Evolutionary conservation across 1,140 invertebrate genomes (phyloP), one percentile per base, ranked within the genome.

Genomic region (Lasaia peninsularis): DNA sequence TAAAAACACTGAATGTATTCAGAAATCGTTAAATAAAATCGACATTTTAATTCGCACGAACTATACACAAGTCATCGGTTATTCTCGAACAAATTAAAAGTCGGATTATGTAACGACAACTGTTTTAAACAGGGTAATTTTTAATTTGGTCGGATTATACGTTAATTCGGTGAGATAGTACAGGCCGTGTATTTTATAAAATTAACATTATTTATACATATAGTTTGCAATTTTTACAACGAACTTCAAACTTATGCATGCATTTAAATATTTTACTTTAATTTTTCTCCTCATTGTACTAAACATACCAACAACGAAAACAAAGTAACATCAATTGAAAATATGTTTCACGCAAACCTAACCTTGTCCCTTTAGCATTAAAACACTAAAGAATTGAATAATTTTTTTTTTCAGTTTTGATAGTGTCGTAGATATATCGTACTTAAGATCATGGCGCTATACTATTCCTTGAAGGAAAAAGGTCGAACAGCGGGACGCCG

Each of bases 1-100:
- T 20, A 48, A 24, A 48, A 48, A 48, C 44, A 48, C 21, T 48
- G 21, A 48, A 21, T 20, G 44, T 18, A 48, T 48, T 48, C 44
- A 21, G 21, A 48, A 48, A 21, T 48, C 44, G 44, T 24, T 48
- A 48, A 48, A 48, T 48, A 48, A 48, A 20, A 48, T 48, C 44
- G 44, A 48, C 44, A 48, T 48, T 48, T 48, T 48, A 48, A 48
- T 48, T 48, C 44, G 44, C 44, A 48, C 44, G 44, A 16, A 48
- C 44, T 24, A 48, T 48, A 48, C 40, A 48, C 40, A 48, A 48
- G 40, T 48, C 40, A 48, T 48, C 40, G 16, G 11, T 20, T 40
- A 20, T 48, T 48, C 20, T 18, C 40, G 40, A 48, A 20, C 20
- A 48, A 48, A 48, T 48, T 48, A 48, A 48, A 48, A 48, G 20